phyloP scores from a whole-genome alignment of 2,797 vertebrate species.

The Coranthus polyacanthus region DNA sequence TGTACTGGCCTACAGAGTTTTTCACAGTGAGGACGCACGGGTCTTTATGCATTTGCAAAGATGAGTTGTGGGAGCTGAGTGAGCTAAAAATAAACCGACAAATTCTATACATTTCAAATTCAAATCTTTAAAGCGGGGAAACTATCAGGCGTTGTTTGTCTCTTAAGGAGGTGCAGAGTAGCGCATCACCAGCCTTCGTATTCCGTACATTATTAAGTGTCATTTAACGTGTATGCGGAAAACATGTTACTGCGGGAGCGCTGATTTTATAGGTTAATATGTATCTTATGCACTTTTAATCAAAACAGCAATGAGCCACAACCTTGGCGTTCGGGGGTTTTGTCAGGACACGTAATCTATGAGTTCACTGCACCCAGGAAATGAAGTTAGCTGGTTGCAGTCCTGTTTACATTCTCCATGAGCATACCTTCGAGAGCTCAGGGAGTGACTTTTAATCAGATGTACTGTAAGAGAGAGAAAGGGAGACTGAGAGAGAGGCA shows the following conservation, averaged over 20 bases:
- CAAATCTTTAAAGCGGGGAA: not conserved
- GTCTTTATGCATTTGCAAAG: not conserved
- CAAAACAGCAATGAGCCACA: not conserved
- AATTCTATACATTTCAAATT: not conserved
- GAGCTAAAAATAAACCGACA: not conserved
- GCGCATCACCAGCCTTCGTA: not conserved
- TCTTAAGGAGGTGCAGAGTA: not conserved
- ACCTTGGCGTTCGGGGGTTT: constrained; percentile 3
- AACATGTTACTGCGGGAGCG: too few relatives aligned
- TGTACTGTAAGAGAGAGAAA: not conserved
- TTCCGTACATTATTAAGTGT: too few relatives aligned
- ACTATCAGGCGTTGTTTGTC: not conserved
- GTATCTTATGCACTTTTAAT: not conserved
- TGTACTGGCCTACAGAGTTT: not conserved
- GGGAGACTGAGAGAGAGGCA: not conserved
- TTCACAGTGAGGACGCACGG: not conserved
- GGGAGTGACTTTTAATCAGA: constrained; percentile 26
- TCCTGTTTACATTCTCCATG: constrained; percentile 48
- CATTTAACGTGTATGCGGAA: too few relatives aligned
- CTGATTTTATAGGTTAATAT: too few relatives aligned
- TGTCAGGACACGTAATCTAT: not conserved
- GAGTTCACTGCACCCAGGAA: constrained; percentile 6
- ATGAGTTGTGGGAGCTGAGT: not conserved
- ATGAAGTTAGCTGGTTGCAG: constrained; percentile 14
- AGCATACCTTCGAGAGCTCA: constrained; percentile 19